Base-by-base conservation (phyloP, 2,113 vertebrate species). In the Delphinus delphis region DNA sequence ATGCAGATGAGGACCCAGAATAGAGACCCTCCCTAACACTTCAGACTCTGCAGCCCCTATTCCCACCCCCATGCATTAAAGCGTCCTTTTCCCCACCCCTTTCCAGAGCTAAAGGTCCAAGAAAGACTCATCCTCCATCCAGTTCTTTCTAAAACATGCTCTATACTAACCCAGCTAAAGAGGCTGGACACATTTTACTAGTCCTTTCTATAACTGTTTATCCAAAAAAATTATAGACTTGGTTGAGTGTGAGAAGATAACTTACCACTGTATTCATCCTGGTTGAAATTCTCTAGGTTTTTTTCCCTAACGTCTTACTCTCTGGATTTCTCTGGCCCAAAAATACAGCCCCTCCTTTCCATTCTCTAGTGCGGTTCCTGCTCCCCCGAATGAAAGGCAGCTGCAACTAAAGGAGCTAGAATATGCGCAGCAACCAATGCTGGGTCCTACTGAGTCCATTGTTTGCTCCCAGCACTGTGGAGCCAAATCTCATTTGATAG, bases 401-500 rank as follows among this genome's bases (percentile, higher is more conserved):
- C 95, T 93, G 62, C 6, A 50, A 90, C 74, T 76, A 36, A 97
- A 21, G 67, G 77, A 97, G 88, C 88, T 50, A 68, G 92, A 93
- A 90, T 97, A 53, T 92, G 90, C 95, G 98, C 92, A 96, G 98
- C 98, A 28, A 4, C 91, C 95, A 82, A n/a, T 93, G 88, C 96
- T 93, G 68, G 91, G 89, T 95, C 70, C 96, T 98, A 86, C 93
- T 97, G 96, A 98, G 97, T 85, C 87, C 71, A 65, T 93, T 97
- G 98, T 98, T 97, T 12, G 60, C 67, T 60, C 83, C 36, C 82
- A 92, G 86, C 90, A 14, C 96, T 17, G 65, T 96, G 97, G 97
- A 98, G 97, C 96, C 93, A 93, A 63, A 86, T 87, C 96, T 96
- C 96, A 89, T 97, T 97, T 97, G 82, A 92, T 92, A 97, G 94